These are phyloP conservation scores for Teleogryllus oceanicus DNA, from an alignment of 2,888 invertebrate species.

Conservation along the genomic window DNA sequence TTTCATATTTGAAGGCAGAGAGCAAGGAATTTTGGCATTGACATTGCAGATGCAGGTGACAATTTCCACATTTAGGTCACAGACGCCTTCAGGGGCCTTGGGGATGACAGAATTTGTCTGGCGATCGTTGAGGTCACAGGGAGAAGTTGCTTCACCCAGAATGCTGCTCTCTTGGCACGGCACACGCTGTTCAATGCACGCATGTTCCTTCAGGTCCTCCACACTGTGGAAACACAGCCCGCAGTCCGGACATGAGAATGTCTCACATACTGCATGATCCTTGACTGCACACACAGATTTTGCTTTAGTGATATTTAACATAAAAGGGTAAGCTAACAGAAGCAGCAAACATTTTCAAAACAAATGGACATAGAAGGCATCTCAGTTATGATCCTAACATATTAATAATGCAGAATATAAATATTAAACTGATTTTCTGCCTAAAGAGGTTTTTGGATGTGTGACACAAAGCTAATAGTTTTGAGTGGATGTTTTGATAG, in stretches of 20 bases:
- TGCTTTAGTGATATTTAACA: too few species aligned
- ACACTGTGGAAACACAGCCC: not conserved
- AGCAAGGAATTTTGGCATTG: not conserved
- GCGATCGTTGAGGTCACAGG: not conserved
- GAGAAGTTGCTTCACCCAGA: not conserved
- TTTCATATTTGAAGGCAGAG: not conserved
- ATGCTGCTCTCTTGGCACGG: not conserved
- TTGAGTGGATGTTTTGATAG: too few species aligned
- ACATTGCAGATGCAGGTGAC: not conserved
- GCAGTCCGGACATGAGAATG: constrained; percentile 7
- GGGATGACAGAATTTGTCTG: not conserved
- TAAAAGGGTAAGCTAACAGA: too few species aligned
- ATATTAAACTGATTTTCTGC: too few species aligned
- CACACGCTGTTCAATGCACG: not conserved
- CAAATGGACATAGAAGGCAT: too few species aligned
- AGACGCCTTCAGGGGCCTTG: not conserved
- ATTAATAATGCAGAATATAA: too few species aligned
- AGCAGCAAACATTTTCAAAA: too few species aligned
- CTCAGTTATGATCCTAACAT: too few species aligned
- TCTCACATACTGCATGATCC: not conserved
- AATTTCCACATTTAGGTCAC: not conserved
- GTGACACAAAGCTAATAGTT: too few species aligned
- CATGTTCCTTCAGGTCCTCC: constrained; percentile 2
- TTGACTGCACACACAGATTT: constrained; percentile 1
- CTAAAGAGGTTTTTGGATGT: too few species aligned